phyloP scores from a whole-genome alignment of 2,797 vertebrate species.

The Loriculus beryllinus region DNA sequence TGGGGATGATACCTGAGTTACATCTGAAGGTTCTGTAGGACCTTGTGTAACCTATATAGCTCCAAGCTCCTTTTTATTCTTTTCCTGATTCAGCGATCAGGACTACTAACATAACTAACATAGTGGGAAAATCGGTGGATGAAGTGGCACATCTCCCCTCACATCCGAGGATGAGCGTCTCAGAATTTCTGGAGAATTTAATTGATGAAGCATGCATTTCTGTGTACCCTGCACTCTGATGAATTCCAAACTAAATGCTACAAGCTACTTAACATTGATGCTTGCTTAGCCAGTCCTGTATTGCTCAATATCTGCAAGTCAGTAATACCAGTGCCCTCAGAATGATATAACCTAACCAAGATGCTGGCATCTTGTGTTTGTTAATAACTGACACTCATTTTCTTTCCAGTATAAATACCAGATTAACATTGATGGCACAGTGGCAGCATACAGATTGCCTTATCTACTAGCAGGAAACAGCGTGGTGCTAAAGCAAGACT shows the following conservation, averaged over 20 bases:
- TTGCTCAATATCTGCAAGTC: slow-evolving; percentile 20
- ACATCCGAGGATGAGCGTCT: background rate
- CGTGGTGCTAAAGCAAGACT: slow-evolving; percentile 95
- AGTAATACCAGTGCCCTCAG: slow-evolving; percentile 4
- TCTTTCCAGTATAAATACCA: slow-evolving; percentile 92
- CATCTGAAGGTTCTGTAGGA: slow-evolving; percentile 21
- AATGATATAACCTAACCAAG: background rate
- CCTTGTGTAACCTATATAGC: background rate
- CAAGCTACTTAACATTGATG: slow-evolving; percentile 45
- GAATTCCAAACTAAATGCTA: slow-evolving; percentile 48
- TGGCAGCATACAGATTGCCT: slow-evolving; percentile 93
- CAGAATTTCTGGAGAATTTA: slow-evolving; percentile 26
- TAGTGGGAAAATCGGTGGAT: slow-evolving; percentile 46
- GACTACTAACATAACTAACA: slow-evolving; percentile 66
- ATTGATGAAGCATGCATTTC: slow-evolving; percentile 24
- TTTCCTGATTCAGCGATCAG: slow-evolving; percentile 54
- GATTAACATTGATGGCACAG: slow-evolving; percentile 95
- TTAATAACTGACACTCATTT: background rate
- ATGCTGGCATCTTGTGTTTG: background rate
- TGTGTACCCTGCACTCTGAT: slow-evolving; percentile 36
- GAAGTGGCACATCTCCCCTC: slow-evolving; percentile 35
- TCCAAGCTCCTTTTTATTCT: slow-evolving; percentile 51
- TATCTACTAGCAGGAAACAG: slow-evolving; percentile 94
- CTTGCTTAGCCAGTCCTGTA: slow-evolving; percentile 28
- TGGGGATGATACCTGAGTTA: background rate